phyloP scores from a whole-genome alignment of 1,140 invertebrate species.

The Frieseomelitta varia region DNA sequence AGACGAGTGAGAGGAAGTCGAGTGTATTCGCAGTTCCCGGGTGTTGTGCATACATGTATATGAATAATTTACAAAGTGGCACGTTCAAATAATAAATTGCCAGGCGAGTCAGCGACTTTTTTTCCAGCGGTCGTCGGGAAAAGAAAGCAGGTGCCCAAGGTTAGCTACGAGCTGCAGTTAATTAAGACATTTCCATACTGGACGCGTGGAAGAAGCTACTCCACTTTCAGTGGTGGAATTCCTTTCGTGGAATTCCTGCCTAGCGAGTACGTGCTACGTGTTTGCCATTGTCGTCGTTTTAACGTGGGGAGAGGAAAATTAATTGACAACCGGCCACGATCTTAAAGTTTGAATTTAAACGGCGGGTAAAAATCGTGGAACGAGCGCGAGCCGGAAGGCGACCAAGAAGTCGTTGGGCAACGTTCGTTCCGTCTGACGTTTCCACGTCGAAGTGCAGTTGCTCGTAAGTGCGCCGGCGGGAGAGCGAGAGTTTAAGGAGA shows the following conservation, averaged over 20 bases:
- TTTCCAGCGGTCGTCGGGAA: background rate
- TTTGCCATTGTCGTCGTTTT: background rate
- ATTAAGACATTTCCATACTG: slow-evolving; percentile 22
- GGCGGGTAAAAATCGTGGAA: background rate
- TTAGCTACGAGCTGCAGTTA: slow-evolving; percentile 23
- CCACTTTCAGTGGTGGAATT: background rate
- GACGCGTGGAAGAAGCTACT: background rate
- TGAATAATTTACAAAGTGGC: slow-evolving; percentile 41
- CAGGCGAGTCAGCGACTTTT: background rate
- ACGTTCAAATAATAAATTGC: slow-evolving; percentile 41
- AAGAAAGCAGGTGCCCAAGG: slow-evolving; percentile 8
- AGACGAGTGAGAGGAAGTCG: slow-evolving; percentile 20
- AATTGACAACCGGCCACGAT: background rate
- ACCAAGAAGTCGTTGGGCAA: background rate
- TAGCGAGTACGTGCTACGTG: too few species aligned
- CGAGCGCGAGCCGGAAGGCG: background rate
- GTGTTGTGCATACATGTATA: background rate
- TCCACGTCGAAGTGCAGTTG: background rate
- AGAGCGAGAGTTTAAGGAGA: slow-evolving; percentile 1
- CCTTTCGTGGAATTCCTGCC: background rate
- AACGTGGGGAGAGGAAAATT: background rate
- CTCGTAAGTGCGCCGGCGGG: background rate
- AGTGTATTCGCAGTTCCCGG: background rate
- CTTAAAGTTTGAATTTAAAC: background rate
- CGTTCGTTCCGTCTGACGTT: background rate